Conservation (phyloP, 2,797 vertebrate genomes). For the Crax fasciolata region DNA sequence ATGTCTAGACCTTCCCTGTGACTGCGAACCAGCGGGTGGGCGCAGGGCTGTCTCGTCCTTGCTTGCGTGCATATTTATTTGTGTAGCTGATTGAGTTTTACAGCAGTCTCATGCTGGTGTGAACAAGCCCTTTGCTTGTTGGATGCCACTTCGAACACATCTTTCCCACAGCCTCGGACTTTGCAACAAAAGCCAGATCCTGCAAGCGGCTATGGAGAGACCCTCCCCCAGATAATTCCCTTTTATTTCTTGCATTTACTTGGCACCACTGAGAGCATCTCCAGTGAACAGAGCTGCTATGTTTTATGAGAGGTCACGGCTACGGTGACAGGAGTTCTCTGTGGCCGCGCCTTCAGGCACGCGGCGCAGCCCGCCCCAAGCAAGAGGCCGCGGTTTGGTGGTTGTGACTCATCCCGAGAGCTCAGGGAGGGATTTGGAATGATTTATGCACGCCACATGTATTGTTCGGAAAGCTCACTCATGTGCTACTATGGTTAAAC, state of each 20-base stretch:
- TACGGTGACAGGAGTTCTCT: neutral
- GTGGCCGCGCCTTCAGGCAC: neutral
- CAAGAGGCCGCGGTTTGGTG: slow-evolving; percentile 14
- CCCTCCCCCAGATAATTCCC: neutral
- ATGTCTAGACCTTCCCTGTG: accelerated
- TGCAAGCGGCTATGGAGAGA: neutral
- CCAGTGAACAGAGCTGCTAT: neutral
- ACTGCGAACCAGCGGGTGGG: neutral
- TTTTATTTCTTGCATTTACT: neutral
- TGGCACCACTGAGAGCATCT: neutral
- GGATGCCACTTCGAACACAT: neutral
- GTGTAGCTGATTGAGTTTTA: neutral
- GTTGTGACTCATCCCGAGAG: slow-evolving; percentile 30
- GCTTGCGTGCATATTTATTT: accelerated
- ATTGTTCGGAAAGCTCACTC: slow-evolving; percentile 55
- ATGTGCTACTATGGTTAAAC: neutral
- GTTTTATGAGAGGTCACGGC: neutral
- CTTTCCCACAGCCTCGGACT: neutral
- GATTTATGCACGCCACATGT: slow-evolving; percentile 52
- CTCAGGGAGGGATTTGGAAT: slow-evolving; percentile 31
- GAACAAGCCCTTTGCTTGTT: neutral
- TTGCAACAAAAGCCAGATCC: neutral
- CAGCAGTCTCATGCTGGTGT: neutral
- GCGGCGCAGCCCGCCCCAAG: neutral
- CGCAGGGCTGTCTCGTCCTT: neutral